Base-by-base conservation (phyloP, 2,888 invertebrate genomes). In the Eristalis tenax region DNA sequence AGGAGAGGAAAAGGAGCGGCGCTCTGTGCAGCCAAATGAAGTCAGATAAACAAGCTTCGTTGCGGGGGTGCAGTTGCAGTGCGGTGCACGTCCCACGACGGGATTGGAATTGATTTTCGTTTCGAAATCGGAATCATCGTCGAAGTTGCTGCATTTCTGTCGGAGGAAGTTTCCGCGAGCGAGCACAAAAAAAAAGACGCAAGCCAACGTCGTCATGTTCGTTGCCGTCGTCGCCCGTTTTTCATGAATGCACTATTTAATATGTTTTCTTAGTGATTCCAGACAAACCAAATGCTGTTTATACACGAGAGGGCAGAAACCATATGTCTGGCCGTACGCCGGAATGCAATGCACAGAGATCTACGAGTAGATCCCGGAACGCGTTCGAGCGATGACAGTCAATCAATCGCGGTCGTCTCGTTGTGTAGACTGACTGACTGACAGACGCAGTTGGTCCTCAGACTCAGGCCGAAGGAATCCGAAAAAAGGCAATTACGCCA, bases 31-130 rank as follows among this genome's bases (percentile, higher is more conserved):
- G 68, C 83, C 79, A 79, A 87, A 87, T 83, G 79, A 76, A 83
- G 57, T 71, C 79, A 71, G 87, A 79, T 87, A 87, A 87, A 83
- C 83, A 87, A 87, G 71, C 79, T 83, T 87, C 79, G 75, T 76
- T 78, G 65, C 28, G 26, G 28, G 65, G 65, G 18, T 50, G 50
- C 68, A 59, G 40, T 50, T 23, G 40, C 40, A 71, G 40, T 65
- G 28, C 26, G 3, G 2, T 23, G 11, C 3, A 32, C 59, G 59
- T 26, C 22, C 65, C 69, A 63, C 78, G 23, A 28, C 71, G 40
- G 69, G 75, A 75, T 79, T 76, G 73, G 75, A 87, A 87, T 83
- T 83, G 83, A 83, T 79, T 87, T 83, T 87, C 71, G 63, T 79
- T 83, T 79, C 71, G 63, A 87, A 83, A 83, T 79, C 79, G 79